A percentile compares a stretch with the other conserved stretches of the same genome.
Conservation (phyloP, 2,113 vertebrate species). For the Probosciger aterrimus region DNA sequence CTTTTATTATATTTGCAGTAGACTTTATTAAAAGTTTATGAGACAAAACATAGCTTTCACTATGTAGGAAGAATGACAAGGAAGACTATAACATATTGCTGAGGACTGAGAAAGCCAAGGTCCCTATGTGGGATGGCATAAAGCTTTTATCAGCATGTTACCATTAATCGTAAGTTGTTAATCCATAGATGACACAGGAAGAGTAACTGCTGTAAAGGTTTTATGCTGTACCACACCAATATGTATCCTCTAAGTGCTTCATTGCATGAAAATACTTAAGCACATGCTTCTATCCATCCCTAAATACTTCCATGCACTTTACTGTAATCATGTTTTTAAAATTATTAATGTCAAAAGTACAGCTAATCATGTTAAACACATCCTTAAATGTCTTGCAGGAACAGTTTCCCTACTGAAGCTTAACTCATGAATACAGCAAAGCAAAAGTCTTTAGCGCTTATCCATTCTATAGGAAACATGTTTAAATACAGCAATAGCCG, state of each 20-base stretch:
- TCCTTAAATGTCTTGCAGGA: neutral
- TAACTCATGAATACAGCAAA: neutral
- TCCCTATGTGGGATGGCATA: fast-evolving
- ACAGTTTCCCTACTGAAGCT: neutral
- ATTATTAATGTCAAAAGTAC: neutral
- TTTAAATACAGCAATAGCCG: fast-evolving
- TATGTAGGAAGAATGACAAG: neutral
- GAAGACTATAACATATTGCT: neutral
- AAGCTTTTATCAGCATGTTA: neutral
- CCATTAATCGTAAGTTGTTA: neutral
- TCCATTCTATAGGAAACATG: neutral
- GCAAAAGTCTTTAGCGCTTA: fast-evolving
- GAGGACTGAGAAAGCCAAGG: neutral
- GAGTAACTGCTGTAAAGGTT: neutral
- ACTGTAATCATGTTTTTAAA: neutral
- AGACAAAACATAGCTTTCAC: neutral
- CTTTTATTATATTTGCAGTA: neutral
- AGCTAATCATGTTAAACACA: neutral
- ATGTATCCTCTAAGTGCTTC: neutral
- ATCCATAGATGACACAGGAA: neutral
- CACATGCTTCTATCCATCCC: neutral
- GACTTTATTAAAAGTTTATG: neutral
- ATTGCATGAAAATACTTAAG: neutral
- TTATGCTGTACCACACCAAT: neutral
- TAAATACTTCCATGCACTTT: neutral